A percentile compares a stretch with the other conserved stretches of the same genome.
phyloP scores from a whole-genome alignment of 2,113 vertebrate genomes.

The Cyanoramphus novaezelandiae region DNA sequence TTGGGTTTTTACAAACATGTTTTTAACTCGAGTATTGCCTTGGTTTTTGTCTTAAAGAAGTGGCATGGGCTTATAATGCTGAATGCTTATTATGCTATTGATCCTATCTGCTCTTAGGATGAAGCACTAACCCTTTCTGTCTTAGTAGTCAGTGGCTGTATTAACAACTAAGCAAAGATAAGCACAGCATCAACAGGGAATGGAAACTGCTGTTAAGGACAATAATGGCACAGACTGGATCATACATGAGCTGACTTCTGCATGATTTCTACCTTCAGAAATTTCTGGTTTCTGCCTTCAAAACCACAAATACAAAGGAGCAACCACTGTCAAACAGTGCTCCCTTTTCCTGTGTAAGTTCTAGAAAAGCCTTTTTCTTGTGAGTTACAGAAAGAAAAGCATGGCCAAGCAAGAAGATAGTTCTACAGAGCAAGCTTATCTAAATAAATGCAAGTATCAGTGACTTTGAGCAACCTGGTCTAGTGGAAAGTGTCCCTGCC shows the following conservation, averaged over 20 bases:
- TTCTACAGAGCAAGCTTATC: neutral
- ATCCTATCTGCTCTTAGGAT: neutral
- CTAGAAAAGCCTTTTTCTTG: neutral
- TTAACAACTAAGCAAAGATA: neutral
- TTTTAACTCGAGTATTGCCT: neutral
- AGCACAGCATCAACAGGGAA: neutral
- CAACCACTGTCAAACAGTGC: neutral
- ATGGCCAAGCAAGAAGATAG: neutral
- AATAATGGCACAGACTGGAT: neutral
- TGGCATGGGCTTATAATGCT: neutral
- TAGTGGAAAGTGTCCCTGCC: neutral
- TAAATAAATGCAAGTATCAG: neutral
- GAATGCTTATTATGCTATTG: neutral
- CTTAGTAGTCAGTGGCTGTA: neutral
- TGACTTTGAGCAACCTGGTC: neutral
- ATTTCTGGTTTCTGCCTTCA: neutral
- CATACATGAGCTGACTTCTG: neutral
- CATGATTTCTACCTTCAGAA: neutral
- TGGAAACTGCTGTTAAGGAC: neutral
- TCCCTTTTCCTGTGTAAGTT: neutral
- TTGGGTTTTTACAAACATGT: neutral
- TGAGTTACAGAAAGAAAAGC: neutral
- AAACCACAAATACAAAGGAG: neutral
- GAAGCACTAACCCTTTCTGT: neutral
- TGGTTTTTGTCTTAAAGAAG: neutral